Evolutionary conservation across 1,140 invertebrate genomes (phyloP), one percentile per base, ranked within the genome.

Genomic region (Monomorium pharaonis): DNA sequence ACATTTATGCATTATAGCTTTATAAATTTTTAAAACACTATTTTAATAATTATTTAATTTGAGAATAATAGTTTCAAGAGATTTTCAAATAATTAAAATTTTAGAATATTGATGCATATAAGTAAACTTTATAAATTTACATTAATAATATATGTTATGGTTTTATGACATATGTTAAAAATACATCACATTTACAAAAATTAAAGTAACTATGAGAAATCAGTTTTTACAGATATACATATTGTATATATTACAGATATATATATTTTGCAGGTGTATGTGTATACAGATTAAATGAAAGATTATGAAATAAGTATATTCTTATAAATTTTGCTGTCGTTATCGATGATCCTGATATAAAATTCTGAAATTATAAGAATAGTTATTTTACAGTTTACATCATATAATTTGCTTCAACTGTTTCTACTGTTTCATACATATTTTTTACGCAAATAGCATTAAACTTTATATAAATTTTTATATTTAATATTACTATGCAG

Each of bases 181-280:
- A 44, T 63, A 67, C 6, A 63, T 37, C 3, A 58, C 1, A 24
- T 24, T 60, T 30, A 16, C 5, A 69, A 47, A 44, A 69, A 12
- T 69, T 69, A 24, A 27, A 24, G n/a, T n/a, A 2, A 69, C 44
- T 27, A 42, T 65, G 3, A 65, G 5, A 42, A 65, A 65, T 6
- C 14, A 60, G 10, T 12, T 65, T 65, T 49, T 69, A 27, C 42
- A 18, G n/a, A n/a, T n/a, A n/a, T n/a, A n/a, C n/a, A n/a, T n/a
- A n/a, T n/a, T n/a, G n/a, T n/a, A 47, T 67, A 27, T 69, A 27
- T 63, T 63, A 65, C 33, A 65, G 33, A 42, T 65, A 65, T 14
- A 65, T 14, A 65, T 65, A 10, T 18, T 63, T 33, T 42, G 10
- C 3, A 5, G 37, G 10, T 54, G 18, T 74, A 74, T 51, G 18